Percentiles rank a stretch among this genome's conserved stretches.
These are phyloP conservation scores for Lysandra bellargus DNA, from an alignment of 2,888 invertebrate species.

Conservation along the genomic window DNA sequence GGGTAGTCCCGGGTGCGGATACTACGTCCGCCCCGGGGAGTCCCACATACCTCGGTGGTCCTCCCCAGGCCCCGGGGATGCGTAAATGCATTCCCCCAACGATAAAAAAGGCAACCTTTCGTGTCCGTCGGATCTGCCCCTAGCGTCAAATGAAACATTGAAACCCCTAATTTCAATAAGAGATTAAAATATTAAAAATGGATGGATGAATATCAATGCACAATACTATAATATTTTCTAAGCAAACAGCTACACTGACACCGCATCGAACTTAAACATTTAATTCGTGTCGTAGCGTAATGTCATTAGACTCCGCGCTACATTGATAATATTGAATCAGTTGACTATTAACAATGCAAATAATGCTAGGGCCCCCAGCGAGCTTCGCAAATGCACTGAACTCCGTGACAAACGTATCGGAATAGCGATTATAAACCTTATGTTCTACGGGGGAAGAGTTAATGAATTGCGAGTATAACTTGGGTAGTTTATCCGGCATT, in stretches of 20 bases:
- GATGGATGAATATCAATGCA: too few relatives aligned
- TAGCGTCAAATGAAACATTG: too few relatives aligned
- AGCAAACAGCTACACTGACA: not conserved
- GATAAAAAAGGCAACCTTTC: too few relatives aligned
- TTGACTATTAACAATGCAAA: conserved; percentile 73
- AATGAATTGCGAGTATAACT: conserved; percentile 40
- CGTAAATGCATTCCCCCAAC: too few relatives aligned
- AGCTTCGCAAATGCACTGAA: conserved; percentile 64
- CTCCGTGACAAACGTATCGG: conserved; percentile 45
- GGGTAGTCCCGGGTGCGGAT: too few relatives aligned
- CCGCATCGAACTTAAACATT: conserved; percentile 1
- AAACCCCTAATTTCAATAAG: too few relatives aligned
- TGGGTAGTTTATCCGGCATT: conserved; percentile 58
- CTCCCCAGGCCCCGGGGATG: too few relatives aligned
- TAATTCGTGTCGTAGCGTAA: conserved; percentile 26
- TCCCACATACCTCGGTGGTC: too few relatives aligned
- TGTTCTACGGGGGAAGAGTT: conserved; percentile 16
- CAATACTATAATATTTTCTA: not conserved
- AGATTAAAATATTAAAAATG: too few relatives aligned
- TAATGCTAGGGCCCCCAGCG: conserved; percentile 60
- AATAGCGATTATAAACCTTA: conserved; percentile 40
- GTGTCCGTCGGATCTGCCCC: too few relatives aligned
- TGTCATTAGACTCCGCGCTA: conserved; percentile 44
- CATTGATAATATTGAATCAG: conserved; percentile 71
- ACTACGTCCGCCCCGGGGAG: too few relatives aligned